Evolutionary conservation across 1,140 invertebrate species (phyloP).

Genomic region (Pseudomyrmex sp.): DNA sequence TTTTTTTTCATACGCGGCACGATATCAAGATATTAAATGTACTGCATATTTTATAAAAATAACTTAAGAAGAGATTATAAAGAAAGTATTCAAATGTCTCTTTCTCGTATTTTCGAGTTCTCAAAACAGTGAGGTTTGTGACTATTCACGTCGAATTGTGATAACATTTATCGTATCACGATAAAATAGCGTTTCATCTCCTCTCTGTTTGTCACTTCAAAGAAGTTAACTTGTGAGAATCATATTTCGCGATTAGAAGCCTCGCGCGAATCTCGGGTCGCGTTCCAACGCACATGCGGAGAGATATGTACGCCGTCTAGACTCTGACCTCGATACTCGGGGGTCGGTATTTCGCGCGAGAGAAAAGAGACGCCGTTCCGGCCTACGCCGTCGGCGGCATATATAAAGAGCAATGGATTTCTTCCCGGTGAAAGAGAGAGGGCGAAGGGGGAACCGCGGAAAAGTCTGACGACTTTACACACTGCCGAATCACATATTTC

Average conservation of each 20-base stretch:
- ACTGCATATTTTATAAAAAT: too few species aligned
- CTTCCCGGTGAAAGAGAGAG: constrained; percentile 7
- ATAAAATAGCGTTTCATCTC: too few species aligned
- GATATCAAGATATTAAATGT: too few species aligned
- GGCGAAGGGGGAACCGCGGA: constrained; percentile 16
- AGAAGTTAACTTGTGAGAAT: not conserved
- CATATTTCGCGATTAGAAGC: not conserved
- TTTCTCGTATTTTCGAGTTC: too few species aligned
- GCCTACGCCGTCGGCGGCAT: constrained; percentile 34
- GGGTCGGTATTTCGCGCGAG: constrained; percentile 34
- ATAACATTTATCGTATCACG: too few species aligned
- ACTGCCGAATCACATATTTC: constrained; percentile 80
- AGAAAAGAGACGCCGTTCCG: constrained; percentile 11
- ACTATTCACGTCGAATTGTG: too few species aligned
- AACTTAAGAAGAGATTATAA: too few species aligned
- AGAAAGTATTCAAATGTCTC: too few species aligned
- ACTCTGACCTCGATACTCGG: constrained; percentile 19
- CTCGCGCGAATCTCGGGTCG: not conserved
- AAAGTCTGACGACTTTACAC: constrained; percentile 79
- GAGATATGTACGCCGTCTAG: constrained; percentile 22
- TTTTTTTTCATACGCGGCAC: too few species aligned
- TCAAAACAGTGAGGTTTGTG: too few species aligned
- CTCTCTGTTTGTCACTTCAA: not conserved
- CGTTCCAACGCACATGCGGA: not conserved
- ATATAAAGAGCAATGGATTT: constrained; percentile 49